Conservation (phyloP, 2,113 vertebrate genomes). For the Prunella himalayana region DNA sequence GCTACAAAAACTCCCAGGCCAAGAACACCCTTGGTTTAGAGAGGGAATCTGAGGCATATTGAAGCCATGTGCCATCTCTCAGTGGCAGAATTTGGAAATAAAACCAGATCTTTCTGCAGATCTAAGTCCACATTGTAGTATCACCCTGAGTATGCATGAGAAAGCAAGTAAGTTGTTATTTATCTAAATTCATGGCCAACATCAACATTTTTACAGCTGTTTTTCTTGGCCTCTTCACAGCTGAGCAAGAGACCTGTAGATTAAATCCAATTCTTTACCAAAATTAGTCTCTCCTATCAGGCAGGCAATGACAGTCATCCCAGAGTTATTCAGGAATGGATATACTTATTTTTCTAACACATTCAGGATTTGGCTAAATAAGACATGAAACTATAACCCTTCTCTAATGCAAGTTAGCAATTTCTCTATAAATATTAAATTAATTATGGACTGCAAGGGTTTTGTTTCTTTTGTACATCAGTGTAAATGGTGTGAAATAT, state of each 20-base stretch:
- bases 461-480: not conserved
- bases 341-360: not conserved
- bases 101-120: not conserved
- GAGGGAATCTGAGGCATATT: not conserved
- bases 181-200: not conserved
- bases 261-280: not conserved
- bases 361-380: not conserved
- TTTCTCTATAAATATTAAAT: not conserved
- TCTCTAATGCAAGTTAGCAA: not conserved
- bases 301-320: not conserved
- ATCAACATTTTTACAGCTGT: not conserved
- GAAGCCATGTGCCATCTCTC: not conserved
- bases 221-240: not conserved
- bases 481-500: not conserved
- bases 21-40: not conserved
- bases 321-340: not conserved
- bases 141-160: not conserved
- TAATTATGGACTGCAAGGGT: rapidly evolving
- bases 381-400: not conserved
- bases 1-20: not conserved
- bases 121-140: not conserved
- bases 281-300: not conserved
- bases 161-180: not conserved
- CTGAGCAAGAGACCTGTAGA: not conserved
- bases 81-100: not conserved